Conservation (phyloP, 2,888 invertebrate species). For the Calameuta idolon region DNA sequence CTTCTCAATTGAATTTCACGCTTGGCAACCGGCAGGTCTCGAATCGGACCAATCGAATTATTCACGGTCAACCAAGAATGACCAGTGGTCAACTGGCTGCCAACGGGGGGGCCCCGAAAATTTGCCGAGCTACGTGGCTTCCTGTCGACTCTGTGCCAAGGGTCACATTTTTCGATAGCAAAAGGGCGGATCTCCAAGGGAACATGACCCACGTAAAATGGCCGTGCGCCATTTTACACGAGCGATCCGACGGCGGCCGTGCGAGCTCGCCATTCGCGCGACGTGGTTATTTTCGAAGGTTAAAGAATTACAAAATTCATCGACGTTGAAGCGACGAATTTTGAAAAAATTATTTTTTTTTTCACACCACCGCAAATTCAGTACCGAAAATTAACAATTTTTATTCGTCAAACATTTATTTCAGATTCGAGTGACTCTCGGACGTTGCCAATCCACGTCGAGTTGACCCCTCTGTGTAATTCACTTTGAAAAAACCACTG, state of each 20-base stretch:
- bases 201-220: conserved; percentile 52
- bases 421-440: too few relatives aligned
- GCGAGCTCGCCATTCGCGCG: not conserved
- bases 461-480: too few relatives aligned
- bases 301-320: not conserved
- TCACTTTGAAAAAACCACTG: too few relatives aligned
- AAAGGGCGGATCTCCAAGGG: not conserved
- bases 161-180: not conserved
- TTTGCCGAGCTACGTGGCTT: conserved; percentile 42
- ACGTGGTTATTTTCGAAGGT: too few relatives aligned
- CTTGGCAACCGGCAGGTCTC: conserved; percentile 24
- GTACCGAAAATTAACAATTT: too few relatives aligned
- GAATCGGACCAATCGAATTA: conserved; percentile 54
- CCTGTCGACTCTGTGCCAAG: conserved; percentile 42
- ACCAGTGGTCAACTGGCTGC: conserved; percentile 61
- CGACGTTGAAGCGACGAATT: too few relatives aligned
- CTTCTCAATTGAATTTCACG: conserved; percentile 31
- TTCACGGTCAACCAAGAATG: conserved; percentile 60
- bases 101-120: conserved; percentile 48
- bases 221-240: conserved; percentile 53
- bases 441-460: too few relatives aligned
- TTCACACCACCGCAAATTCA: too few relatives aligned
- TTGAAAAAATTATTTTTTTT: too few relatives aligned
- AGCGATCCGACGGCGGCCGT: conserved; percentile 1
- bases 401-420: not conserved